Conservation (phyloP, 2,113 vertebrate genomes). For the Fregetta grallaria region DNA sequence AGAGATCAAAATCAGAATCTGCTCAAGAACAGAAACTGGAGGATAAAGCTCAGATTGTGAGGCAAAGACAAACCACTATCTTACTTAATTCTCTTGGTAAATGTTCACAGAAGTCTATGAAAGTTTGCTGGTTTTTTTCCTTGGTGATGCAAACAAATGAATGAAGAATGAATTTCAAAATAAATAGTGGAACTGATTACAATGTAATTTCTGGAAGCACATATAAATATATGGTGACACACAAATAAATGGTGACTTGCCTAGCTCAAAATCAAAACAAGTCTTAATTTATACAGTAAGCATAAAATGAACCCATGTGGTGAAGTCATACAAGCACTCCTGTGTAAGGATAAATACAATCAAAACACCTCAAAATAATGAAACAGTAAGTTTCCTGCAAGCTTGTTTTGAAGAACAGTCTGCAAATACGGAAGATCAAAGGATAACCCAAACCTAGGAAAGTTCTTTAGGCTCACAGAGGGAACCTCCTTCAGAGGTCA, state of each 20-base stretch:
- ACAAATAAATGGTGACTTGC: background rate
- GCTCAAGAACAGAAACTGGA: background rate
- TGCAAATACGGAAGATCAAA: background rate
- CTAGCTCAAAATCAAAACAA: background rate
- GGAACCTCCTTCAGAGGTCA: background rate
- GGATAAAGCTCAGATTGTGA: background rate
- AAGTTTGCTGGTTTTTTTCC: background rate
- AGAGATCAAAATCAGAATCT: background rate
- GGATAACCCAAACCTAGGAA: background rate
- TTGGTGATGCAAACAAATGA: background rate
- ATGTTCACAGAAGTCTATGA: background rate
- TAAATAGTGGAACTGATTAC: background rate
- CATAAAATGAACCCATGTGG: background rate
- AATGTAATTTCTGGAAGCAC: conserved; percentile 12
- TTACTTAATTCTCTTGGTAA: background rate
- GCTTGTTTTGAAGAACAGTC: background rate
- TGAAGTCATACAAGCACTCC: background rate
- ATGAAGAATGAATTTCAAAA: conserved; percentile 16
- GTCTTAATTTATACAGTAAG: background rate
- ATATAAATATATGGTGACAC: background rate
- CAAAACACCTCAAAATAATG: background rate
- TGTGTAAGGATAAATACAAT: background rate
- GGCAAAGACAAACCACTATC: background rate
- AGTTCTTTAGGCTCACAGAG: background rate
- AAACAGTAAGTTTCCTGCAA: background rate